These are phyloP conservation scores for Papilio polytes DNA, from an alignment of 1,140 invertebrate genomes.

Conservation along the genomic window DNA sequence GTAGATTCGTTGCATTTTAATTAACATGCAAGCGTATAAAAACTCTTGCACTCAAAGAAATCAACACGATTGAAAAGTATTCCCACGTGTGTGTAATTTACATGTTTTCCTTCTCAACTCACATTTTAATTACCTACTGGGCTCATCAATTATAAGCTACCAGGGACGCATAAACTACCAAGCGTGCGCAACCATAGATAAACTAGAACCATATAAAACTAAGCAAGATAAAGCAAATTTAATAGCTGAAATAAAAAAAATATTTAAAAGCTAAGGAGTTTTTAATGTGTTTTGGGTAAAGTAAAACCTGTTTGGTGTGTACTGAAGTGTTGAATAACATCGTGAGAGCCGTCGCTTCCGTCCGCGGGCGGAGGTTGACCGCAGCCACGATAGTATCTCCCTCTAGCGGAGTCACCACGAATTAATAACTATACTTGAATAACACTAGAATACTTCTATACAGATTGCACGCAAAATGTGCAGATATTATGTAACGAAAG, in stretches of 20 bases:
- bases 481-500: too few species aligned
- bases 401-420: background rate
- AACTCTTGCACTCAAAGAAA: background rate
- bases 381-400: conserved; percentile 42
- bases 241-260: conserved; percentile 29
- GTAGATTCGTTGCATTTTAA: conserved; percentile 1
- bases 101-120: background rate
- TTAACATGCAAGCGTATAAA: conserved; percentile 3
- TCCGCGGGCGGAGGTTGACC: conserved; percentile 54
- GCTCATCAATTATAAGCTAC: background rate
- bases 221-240: conserved; percentile 25
- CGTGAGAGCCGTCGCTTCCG: conserved; percentile 56
- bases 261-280: conserved; percentile 43
- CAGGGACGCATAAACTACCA: conserved; percentile 22
- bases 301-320: conserved; percentile 60
- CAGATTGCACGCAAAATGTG: background rate
- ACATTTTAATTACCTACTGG: conserved; percentile 6
- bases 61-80: background rate
- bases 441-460: background rate
- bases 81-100: background rate
- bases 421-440: background rate
- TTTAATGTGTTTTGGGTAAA: conserved; percentile 65
- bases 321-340: conserved; percentile 62
- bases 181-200: conserved; percentile 12
- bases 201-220: conserved; percentile 2